A percentile compares a stretch with the other conserved stretches of the same genome.
Evolutionary conservation across 2,888 invertebrate genomes (phyloP).

Genomic region (Polietes domitor): DNA sequence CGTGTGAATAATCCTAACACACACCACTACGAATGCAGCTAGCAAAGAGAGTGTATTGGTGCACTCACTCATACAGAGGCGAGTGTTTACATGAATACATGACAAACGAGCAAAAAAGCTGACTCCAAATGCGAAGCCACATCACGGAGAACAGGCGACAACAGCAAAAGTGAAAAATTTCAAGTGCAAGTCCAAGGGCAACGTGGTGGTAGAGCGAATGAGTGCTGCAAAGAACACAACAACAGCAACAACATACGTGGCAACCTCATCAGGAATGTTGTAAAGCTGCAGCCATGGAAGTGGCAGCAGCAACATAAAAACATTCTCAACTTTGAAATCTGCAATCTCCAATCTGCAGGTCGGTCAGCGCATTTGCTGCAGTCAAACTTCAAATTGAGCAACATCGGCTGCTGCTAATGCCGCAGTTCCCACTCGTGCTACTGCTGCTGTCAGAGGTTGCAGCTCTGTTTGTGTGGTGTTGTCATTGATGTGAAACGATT

Average conservation of each 20-base stretch:
- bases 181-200: slow-evolving; percentile 80
- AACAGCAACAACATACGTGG: no score
- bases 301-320: slow-evolving; percentile 13
- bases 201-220: slow-evolving; percentile 66
- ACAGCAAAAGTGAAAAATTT: slow-evolving; percentile 68
- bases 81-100: background rate
- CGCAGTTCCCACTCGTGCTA: slow-evolving; percentile 5
- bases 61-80: background rate
- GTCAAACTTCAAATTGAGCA: slow-evolving; percentile 48
- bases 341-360: slow-evolving; percentile 60
- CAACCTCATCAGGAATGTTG: slow-evolving; percentile 65
- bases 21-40: background rate
- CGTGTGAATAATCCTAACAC: slow-evolving; percentile 33
- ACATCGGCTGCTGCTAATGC: slow-evolving; percentile 45
- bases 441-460: slow-evolving; percentile 6
- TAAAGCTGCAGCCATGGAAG: slow-evolving; percentile 43
- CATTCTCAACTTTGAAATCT: slow-evolving; percentile 54
- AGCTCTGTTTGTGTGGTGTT: slow-evolving; percentile 42
- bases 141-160: slow-evolving; percentile 23
- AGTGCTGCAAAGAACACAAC: slow-evolving; percentile 29
- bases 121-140: slow-evolving; percentile 25
- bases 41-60: background rate
- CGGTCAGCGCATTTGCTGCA: slow-evolving; percentile 56
- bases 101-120: background rate
- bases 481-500: slow-evolving; percentile 53